Conservation (phyloP, 1,140 invertebrate species). For the Gonioctena quinquepunctata region DNA sequence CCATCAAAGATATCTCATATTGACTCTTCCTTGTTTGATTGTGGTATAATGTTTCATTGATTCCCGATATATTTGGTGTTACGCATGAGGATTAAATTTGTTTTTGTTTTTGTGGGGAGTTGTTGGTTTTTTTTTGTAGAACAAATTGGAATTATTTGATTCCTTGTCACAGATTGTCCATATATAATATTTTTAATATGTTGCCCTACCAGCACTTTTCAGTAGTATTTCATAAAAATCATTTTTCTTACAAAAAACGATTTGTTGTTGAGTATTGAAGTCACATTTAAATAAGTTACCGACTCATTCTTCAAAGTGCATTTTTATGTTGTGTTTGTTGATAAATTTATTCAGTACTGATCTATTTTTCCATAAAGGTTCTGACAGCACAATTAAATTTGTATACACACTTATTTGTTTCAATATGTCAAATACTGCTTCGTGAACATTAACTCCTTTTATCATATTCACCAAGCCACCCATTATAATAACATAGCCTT, state of each 20-base stretch:
- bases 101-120: too few relatives aligned
- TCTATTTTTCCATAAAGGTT: slow-evolving; percentile 3
- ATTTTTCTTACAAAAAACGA: background rate
- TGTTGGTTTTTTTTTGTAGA: background rate
- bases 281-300: background rate
- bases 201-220: background rate
- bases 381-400: slow-evolving; percentile 3
- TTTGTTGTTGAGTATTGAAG: background rate
- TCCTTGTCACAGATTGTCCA: background rate
- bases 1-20: too few relatives aligned
- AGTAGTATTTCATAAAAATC: background rate
- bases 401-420: background rate
- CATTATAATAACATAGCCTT: background rate
- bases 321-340: background rate
- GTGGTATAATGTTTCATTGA: too few relatives aligned
- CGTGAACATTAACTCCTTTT: background rate
- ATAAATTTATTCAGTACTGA: background rate
- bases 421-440: background rate
- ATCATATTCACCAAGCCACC: background rate
- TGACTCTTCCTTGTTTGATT: too few relatives aligned
- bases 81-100: background rate
- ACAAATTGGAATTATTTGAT: background rate
- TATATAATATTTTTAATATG: background rate
- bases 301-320: background rate
- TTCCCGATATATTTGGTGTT: background rate